Evolutionary conservation across 30 jellyfish, hydroid and myxozoan species (phyloP), one percentile per base, ranked within the genome.

Genomic region (Turritopsis dohrnii): DNA sequence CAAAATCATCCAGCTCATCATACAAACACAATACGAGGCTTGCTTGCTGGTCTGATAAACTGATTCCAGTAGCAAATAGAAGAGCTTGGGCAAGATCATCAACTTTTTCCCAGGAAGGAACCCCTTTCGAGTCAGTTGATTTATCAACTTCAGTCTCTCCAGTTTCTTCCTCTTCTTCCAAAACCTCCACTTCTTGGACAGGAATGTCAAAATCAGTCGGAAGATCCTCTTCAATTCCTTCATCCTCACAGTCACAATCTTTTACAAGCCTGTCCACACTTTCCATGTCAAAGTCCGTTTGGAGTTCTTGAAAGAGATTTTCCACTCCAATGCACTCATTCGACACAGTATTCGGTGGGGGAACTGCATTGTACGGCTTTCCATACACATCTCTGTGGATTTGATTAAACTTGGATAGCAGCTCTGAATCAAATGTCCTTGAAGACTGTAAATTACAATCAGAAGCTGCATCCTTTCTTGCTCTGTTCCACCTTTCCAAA

Each of bases 271-370:
- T 52, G 28, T 72, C 66, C 30, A 74, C 85, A 21, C 41, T 30
- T 29, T 53, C 82, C 72, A 22, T 19, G 25, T 29, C 28, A 22
- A 84, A 54, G 24, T 52, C 74, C 26, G 8, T n/a, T n/a, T 53
- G 24, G 23, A 31, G 26, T 52, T 84, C 73, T 1, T 54, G 41
- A 29, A 25, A 84, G 88, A 84, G 80, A 26, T 28, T 72, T 53
- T 84, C 90, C 81, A 84, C 60, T 28, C 90, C 90, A 84, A 84
- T 69, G 21, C 16, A 23, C 80, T 84, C 90, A 21, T 54, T 52
- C 0, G 87, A 26, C 18, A 17, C 22, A 18, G 22, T 23, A 29
- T 21, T 54, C 26, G 73, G 85, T 65, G 89, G 75, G 31, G 28
- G 18, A 16, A 21, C 41, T 28, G 79, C 7, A 26, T 0, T 29